Percentiles rank a stretch among this genome's conserved stretches.
Evolutionary conservation across 2,888 invertebrate genomes (phyloP).

Genomic region (Phrixothrix hirtus): DNA sequence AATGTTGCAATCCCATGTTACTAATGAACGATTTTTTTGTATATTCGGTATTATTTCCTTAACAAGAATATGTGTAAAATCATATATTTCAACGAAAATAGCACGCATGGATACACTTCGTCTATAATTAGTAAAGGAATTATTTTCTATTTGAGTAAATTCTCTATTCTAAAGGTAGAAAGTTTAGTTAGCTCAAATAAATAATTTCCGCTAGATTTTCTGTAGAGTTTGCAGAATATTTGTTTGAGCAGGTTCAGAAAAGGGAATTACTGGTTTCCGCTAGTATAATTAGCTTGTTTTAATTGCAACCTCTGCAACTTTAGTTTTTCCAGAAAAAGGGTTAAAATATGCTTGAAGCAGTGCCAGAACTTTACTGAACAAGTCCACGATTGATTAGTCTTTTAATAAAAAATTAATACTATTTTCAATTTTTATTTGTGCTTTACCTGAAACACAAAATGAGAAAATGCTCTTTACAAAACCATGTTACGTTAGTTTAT

Average conservation of each 20-base stretch:
- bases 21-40: too few species aligned
- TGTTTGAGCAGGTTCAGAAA: constrained; percentile 36
- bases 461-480: too few species aligned
- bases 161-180: constrained; percentile 24
- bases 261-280: constrained; percentile 28
- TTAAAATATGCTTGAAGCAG: constrained; percentile 17
- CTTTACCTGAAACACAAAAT: too few species aligned
- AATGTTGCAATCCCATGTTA: too few species aligned
- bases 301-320: constrained; percentile 50
- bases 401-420: too few species aligned
- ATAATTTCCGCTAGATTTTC: constrained; percentile 42
- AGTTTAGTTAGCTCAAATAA: constrained; percentile 47
- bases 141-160: constrained; percentile 21
- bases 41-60: too few species aligned
- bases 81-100: neutral
- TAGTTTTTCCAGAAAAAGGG: constrained; percentile 25
- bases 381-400: constrained; percentile 16
- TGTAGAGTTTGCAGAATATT: constrained; percentile 44
- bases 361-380: constrained; percentile 6
- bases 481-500: too few species aligned
- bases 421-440: too few species aligned
- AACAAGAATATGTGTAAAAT: neutral
- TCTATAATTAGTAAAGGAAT: constrained; percentile 4
- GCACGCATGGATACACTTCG: neutral
- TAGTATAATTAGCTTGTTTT: constrained; percentile 47